Base-by-base conservation (phyloP, 1,140 invertebrate species). In the Parasteatoda tepidariorum region DNA sequence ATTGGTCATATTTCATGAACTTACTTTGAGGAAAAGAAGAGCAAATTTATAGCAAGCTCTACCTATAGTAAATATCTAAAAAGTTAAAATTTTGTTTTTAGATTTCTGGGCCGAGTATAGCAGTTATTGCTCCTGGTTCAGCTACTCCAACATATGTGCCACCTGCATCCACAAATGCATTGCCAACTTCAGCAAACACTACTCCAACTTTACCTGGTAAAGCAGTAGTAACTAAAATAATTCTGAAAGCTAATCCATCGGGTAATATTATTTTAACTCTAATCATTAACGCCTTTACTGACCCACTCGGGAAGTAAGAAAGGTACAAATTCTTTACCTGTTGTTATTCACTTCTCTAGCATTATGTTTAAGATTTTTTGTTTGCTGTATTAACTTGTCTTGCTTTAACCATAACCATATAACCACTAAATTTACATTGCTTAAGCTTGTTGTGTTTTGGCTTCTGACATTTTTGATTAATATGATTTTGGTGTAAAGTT, bases 191-290 rank as follows among this genome's bases (percentile, higher is more conserved):
- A 7, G 55, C 33, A 22, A 64, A 64, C 18, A 30, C 78, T 6
- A 70, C 64, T 24, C 62, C 74, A n/a, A 64, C 74, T 66, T 31
- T 78, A 64, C 59, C 74, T 68, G 76, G 76, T 79, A 76, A 76
- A 76, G 26, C 34, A 15, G 38, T 22, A 41, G 71, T 74, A 31
- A 34, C n/a, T 74, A 74, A 74, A 74, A 61, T 61, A 61, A 24
- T 74, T 38, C 24, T 74, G 30, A 61, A 61, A 61, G 11, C 68
- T 18, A 5, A 61, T 0, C 9, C 26, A 15, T n/a, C 34, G n/a
- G 71, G 71, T 74, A 74, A 74, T 74, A 28, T 38, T 59, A 22
- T 59, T 59, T 59, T 59, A 26, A 7, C 57, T 59, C 7, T n/a
- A 59, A 26, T 59, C 9, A 15, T 7, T n/a, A 26, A 9, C 24